These are phyloP conservation scores for Eospalax fontanierii DNA, from an alignment of 2,797 vertebrate genomes.

Conservation along the genomic window DNA sequence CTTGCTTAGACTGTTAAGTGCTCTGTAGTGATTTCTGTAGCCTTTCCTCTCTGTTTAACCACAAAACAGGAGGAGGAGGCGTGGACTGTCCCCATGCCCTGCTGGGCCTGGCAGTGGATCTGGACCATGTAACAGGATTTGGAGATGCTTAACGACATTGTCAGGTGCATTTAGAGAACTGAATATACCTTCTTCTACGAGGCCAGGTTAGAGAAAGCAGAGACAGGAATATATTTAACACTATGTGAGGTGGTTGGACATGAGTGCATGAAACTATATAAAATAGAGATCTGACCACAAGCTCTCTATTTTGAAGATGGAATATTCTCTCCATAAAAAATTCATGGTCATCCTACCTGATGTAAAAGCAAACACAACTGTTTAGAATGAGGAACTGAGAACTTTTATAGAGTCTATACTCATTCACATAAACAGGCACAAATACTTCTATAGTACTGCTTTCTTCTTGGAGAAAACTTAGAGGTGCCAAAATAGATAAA, in stretches of 20 bases:
- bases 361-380: not conserved
- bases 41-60: not conserved
- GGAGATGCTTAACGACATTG: constrained; percentile 82
- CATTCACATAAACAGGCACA: not conserved
- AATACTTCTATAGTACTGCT: not conserved
- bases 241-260: not conserved
- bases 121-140: constrained; percentile 85
- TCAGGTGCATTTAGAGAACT: constrained; percentile 79
- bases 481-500: not conserved
- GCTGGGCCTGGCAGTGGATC: not conserved
- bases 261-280: not conserved
- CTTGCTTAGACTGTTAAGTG: not conserved
- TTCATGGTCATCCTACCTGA: not conserved
- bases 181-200: constrained; percentile 79
- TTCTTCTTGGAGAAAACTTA: not conserved
- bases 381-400: not conserved
- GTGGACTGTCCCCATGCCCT: not conserved
- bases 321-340: not conserved
- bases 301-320: not conserved
- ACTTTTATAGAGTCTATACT: not conserved
- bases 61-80: not conserved
- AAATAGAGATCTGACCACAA: not conserved
- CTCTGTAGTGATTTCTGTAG: not conserved
- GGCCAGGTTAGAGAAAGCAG: constrained; percentile 60
- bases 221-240: constrained; percentile 45